phyloP scores from a whole-genome alignment of 2,797 vertebrate genomes.

The Propithecus perrieri region DNA sequence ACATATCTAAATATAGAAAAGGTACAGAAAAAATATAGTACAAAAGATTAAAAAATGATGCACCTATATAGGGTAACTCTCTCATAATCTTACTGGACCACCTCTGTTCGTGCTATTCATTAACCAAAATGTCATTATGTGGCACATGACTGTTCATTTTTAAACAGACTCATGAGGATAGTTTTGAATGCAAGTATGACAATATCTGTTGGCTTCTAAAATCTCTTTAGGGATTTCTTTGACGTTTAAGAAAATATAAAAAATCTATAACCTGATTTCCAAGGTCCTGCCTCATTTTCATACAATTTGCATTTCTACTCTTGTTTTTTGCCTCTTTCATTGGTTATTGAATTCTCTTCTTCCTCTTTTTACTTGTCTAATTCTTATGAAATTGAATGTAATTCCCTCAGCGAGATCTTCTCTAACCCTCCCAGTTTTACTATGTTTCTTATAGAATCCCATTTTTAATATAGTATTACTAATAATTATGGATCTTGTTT shows the following conservation, averaged over 20 bases:
- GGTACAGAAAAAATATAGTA: background rate
- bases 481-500: background rate
- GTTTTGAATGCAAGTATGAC: background rate
- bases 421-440: fast-evolving
- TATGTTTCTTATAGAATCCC: background rate
- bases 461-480: background rate
- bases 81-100: background rate
- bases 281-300: background rate
- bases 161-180: background rate
- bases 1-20: background rate
- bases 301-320: background rate
- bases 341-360: background rate
- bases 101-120: background rate
- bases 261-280: background rate
- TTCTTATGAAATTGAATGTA: background rate
- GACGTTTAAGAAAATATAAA: background rate
- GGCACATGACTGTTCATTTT: background rate
- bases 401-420: background rate
- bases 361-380: background rate
- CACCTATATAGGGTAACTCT: background rate
- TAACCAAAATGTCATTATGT: background rate
- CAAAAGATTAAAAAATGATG: background rate
- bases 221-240: background rate
- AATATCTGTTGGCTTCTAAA: background rate
- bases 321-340: background rate